Base-by-base conservation (phyloP, 2,797 vertebrate genomes). In the Sus cebifrons region DNA sequence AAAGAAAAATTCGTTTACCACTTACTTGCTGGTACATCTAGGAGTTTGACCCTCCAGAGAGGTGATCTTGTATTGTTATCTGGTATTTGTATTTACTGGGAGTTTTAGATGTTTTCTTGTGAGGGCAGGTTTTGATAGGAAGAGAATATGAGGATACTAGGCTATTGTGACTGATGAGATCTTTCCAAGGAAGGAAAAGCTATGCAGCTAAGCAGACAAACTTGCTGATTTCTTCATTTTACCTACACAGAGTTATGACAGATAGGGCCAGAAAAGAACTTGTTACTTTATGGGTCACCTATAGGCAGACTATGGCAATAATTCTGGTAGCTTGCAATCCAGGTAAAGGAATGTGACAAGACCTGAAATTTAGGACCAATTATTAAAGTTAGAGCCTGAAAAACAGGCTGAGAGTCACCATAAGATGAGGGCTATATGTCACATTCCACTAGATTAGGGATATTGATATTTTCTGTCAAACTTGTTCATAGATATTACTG, bases 61-160 rank as follows among this genome's bases (percentile, higher is more conserved):
- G n/a, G 16, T 3, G 5, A 88, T 27, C 15, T 78, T 85, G 81
- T 29, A 49, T 15, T 49, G 44, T 29, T 86, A 49, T 32, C 25
- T 32, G 44, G 56, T 60, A 64, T 56, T 92, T 36, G 12, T 15
- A 82, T 62, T 58, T 81, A 84, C 20, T 81, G 36, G 68, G 58
- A 83, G 5, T 23, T 86, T 96, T 94, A 86, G 20, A 27, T 64
- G 8, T 49, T 95, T 82, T 67, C 29, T 91, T 92, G 44, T 25
- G 25, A 83, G 27, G 82, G 11, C 4, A 67, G 29, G 7, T 85
- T 90, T 88, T 82, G 58, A 68, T 20, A 62, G 20, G 8, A 75
- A 83, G 56, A 64, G 21, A 54, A 3, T 25, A 27, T 56, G 85
- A 86, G 3, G 56, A 54, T 2, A 60, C n/a, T 60, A 29, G 65